phyloP scores from a whole-genome alignment of 30 jellyfish, hydroid and myxozoan species.

The Nemopilema nomurai region DNA sequence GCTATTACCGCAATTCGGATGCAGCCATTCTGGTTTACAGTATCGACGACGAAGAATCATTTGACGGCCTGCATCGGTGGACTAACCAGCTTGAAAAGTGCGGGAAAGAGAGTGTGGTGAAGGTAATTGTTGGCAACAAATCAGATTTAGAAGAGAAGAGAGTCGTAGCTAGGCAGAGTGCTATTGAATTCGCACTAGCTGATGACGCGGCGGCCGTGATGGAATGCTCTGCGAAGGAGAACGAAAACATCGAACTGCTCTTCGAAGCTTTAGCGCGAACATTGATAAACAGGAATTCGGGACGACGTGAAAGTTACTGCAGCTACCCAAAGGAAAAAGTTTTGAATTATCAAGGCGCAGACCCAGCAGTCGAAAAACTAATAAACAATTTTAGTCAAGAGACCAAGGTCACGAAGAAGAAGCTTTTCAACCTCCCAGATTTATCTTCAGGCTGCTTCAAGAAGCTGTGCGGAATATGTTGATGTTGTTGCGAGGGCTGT shows the following conservation, averaged over 20 bases:
- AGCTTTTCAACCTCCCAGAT: constrained; percentile 38
- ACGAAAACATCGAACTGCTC: constrained; percentile 81
- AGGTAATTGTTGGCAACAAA: constrained; percentile 86
- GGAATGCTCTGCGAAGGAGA: constrained; percentile 96
- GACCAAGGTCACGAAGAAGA: constrained; percentile 4
- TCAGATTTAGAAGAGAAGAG: constrained; percentile 78
- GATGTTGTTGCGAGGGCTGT: neutral
- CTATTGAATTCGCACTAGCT: constrained; percentile 83
- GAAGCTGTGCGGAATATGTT: constrained; percentile 65
- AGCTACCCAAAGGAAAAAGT: constrained; percentile 3
- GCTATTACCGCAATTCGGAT: constrained; percentile 94
- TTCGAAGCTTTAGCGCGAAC: constrained; percentile 76
- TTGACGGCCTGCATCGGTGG: constrained; percentile 82
- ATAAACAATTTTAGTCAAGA: constrained; percentile 15
- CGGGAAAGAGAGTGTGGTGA: constrained; percentile 69
- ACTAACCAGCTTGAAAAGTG: constrained; percentile 68
- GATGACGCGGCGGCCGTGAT: constrained; percentile 83
- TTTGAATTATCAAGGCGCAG: constrained; percentile 1
- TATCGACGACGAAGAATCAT: constrained; percentile 72
- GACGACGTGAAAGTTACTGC: constrained; percentile 2
- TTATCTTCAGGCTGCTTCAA: constrained; percentile 51
- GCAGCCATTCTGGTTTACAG: constrained; percentile 91
- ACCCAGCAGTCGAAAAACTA: constrained; percentile 47
- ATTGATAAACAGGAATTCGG: constrained; percentile 47
- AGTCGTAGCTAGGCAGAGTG: constrained; percentile 73